Evolutionary conservation across 2,888 invertebrate genomes (phyloP).

Genomic region (Eilema griseolum): DNA sequence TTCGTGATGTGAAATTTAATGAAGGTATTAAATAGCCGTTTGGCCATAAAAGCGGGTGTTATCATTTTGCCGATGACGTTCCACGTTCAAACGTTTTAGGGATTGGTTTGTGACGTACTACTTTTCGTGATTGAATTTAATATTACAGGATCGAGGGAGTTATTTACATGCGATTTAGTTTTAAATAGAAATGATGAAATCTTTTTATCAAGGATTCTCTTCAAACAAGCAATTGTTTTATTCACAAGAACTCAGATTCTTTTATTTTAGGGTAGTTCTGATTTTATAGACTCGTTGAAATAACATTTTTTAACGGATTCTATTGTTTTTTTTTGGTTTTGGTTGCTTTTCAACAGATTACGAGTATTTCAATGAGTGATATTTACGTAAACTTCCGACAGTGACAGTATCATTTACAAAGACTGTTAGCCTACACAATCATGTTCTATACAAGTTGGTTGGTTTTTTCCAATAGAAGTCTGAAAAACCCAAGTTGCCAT

Average conservation of each 20-base stretch:
- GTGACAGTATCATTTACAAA: no score
- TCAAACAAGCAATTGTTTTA: not conserved
- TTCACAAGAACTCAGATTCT: not conserved
- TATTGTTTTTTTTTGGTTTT: no score
- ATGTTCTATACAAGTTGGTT: no score
- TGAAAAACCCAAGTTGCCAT: no score
- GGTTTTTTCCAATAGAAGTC: no score
- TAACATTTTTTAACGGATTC: no score
- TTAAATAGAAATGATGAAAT: not conserved
- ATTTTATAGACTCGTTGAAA: no score
- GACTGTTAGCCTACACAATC: no score
- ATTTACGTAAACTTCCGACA: no score
- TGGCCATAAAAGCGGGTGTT: constrained; percentile 16
- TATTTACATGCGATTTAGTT: not conserved
- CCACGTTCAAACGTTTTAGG: not conserved
- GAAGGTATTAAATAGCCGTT: constrained; percentile 30
- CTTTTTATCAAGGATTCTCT: not conserved
- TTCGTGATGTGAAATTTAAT: constrained; percentile 51
- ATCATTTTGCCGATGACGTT: not conserved
- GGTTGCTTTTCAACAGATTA: no score
- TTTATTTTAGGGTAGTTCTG: no score
- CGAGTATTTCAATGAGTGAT: no score
- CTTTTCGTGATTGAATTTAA: not conserved
- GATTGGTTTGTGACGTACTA: not conserved
- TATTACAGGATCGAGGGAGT: not conserved